phyloP scores from a whole-genome alignment of 2,797 vertebrate genomes.

The Prunella strophiata region DNA sequence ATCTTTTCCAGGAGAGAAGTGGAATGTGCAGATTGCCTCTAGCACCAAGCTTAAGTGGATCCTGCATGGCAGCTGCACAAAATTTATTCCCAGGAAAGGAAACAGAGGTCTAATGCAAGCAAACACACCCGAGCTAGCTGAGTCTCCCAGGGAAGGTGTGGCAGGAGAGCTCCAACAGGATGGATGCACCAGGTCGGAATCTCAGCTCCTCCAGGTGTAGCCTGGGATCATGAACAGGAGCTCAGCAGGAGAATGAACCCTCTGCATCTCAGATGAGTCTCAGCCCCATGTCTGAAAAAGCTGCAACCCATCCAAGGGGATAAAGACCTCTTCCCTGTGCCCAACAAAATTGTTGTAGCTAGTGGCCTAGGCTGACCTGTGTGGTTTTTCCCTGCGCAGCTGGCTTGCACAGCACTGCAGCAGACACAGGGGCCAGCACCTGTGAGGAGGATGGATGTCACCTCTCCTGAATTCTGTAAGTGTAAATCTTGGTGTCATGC shows the following conservation, averaged over 20 bases:
- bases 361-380: not conserved
- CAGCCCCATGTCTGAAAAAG: not conserved
- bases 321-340: not conserved
- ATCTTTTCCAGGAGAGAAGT: not conserved
- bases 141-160: not conserved
- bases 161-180: not conserved
- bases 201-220: not conserved
- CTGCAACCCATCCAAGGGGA: not conserved
- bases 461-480: not conserved
- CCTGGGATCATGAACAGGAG: accelerated
- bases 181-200: not conserved
- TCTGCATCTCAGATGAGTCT: not conserved
- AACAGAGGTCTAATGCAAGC: not conserved
- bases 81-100: not conserved
- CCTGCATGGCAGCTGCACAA: not conserved
- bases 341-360: not conserved
- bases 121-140: not conserved
- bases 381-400: not conserved
- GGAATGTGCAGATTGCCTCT: not conserved
- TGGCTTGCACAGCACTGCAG: not conserved
- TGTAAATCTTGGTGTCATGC: not conserved
- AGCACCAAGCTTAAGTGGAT: not conserved
- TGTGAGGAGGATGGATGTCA: accelerated
- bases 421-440: not conserved
- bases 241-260: not conserved